phyloP scores from a whole-genome alignment of 2,797 vertebrate species.

The Arctocebus calabarensis region DNA sequence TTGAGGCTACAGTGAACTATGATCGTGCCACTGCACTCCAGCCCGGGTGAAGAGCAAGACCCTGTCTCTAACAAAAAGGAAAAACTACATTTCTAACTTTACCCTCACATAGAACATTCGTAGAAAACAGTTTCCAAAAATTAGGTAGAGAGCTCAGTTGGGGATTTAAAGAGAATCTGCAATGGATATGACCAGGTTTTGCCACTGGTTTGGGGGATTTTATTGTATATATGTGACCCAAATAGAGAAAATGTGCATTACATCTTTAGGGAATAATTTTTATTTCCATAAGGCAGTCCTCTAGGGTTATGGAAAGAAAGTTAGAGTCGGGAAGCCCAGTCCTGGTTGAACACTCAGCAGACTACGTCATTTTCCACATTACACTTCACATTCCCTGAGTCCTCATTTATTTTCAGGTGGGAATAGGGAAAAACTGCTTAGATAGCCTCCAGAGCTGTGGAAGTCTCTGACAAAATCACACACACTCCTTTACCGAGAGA shows the following conservation, averaged over 20 bases:
- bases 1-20: neutral
- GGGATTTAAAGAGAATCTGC: slow-evolving; percentile 18
- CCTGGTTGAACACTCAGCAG: neutral
- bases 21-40: neutral
- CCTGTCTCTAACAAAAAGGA: neutral
- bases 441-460: neutral
- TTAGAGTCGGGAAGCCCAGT: neutral
- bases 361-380: neutral
- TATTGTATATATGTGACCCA: neutral
- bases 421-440: neutral
- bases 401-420: slow-evolving; percentile 55
- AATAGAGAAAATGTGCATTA: neutral
- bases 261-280: neutral
- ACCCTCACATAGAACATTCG: neutral
- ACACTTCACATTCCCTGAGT: slow-evolving; percentile 16
- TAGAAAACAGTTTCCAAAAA: neutral
- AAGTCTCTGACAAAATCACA: neutral
- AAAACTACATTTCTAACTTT: neutral
- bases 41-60: neutral
- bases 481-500: neutral
- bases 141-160: neutral
- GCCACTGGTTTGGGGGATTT: slow-evolving; percentile 18
- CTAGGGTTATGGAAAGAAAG: neutral
- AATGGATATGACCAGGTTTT: slow-evolving; percentile 5
- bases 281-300: neutral